These are phyloP conservation scores for Neotoma lepida DNA, from an alignment of 2,113 vertebrate species.

Conservation along the genomic window DNA sequence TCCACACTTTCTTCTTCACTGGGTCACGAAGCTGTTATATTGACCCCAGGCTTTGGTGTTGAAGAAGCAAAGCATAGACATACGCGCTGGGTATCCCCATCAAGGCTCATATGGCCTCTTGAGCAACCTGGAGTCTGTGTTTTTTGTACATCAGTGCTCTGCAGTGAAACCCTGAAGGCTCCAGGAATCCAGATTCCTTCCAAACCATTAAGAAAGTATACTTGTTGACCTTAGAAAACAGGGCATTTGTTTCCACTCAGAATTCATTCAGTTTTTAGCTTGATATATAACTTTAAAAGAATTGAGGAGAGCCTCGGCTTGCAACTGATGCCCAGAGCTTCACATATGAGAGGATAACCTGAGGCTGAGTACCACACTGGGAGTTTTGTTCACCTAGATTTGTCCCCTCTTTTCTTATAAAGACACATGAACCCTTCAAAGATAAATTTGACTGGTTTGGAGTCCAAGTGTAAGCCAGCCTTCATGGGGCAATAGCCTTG, in stretches of 20 bases:
- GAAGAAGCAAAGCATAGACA: not conserved
- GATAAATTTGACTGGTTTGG: not conserved
- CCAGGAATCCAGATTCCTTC: not conserved
- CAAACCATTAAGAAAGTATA: not conserved
- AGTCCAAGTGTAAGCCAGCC: not conserved
- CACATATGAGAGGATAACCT: not conserved
- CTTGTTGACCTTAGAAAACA: not conserved
- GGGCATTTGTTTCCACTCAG: not conserved
- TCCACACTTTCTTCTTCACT: not conserved
- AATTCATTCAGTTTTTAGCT: not conserved
- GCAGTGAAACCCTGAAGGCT: not conserved
- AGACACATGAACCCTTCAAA: not conserved
- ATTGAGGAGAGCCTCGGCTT: not conserved
- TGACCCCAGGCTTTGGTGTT: not conserved
- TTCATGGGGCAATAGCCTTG: not conserved
- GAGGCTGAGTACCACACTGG: not conserved
- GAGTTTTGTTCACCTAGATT: not conserved
- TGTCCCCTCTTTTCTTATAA: not conserved
- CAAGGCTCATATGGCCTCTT: accelerated
- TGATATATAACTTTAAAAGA: conserved; percentile 2
- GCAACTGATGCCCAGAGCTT: not conserved
- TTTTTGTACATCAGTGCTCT: not conserved
- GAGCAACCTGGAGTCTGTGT: not conserved
- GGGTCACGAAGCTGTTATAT: not conserved
- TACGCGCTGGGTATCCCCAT: no score